Evolutionary conservation across 2,797 vertebrate species (phyloP), one percentile per base, ranked within the genome.

Genomic region (Hylomyscus alleni): DNA sequence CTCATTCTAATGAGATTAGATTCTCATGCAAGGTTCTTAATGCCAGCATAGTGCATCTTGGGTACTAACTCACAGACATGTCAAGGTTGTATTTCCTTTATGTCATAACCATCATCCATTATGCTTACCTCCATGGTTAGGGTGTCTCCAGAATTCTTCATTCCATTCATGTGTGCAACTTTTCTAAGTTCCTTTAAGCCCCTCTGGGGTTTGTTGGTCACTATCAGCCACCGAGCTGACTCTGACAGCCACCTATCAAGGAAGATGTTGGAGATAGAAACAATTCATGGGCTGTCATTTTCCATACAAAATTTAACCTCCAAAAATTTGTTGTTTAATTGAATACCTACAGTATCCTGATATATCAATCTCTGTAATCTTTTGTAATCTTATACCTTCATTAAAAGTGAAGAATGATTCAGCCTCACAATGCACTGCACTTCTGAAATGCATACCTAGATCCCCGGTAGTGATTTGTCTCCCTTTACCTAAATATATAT

Each of bases 191-290:
- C 72, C 91, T 94, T 78, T 69, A 97, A 89, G 40, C 73, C 86
- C 14, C 37, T 22, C 31, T 96, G 31, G 0, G 40, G 78, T 62
- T 76, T 91, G 81, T 97, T 98, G 73, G 54, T 69, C 50, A 78
- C 37, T 54, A 97, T 85, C 58, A 97, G 76, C 97, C 97, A 97
- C 60, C 72, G 86, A 88, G 97, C 94, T 29, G 96, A 97, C 67
- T 97, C 97, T 24, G 40, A 22, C 34, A 97, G 1, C 95, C 96
- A 97, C 60, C 97, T 97, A 87, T 26, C 40, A 37, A 83, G 88
- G 80, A 92, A n/a, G 29, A 50, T 6, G 29, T 75, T 40, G 65
- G 22, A 67, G 31, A 12, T 65, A 65, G 65, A 67, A 67, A 34
- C 31, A 67, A 67, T 67, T 15, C 65, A n/a, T n/a, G 14, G 17